Evolutionary conservation across 1,140 invertebrate species (phyloP), one percentile per base, ranked within the genome.

Genomic region (Pristionchus pacificus): DNA sequence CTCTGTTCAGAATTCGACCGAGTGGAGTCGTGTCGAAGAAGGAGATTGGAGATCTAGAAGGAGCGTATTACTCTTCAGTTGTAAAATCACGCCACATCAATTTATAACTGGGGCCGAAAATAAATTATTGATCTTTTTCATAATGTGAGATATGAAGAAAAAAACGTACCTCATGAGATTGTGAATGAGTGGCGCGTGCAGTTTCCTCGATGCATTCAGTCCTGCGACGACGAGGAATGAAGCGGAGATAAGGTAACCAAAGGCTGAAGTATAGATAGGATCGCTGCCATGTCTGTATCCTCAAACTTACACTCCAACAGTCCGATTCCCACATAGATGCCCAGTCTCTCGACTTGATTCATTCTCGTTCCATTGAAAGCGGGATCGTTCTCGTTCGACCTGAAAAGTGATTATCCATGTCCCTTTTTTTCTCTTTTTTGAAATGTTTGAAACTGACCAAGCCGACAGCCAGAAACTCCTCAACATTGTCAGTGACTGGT

Each of bases 151-250:
- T n/a, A n/a, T n/a, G n/a, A n/a, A n/a, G n/a, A n/a, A n/a, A n/a
- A n/a, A n/a, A n/a, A n/a, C n/a, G n/a, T 10, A 49, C 81, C 88
- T 89, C 81, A 95, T 85, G 80, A 95, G 87, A 80, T 89, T 89
- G 68, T 84, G 80, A 81, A 96, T 87, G 85, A 95, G 88, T 71
- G 88, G 81, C 75, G 87, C 84, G 87, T 97, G 93, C 78, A 95
- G 86, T 59, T 88, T 85, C 91, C 89, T 75, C 1, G 77, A 79
- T 6, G 81, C 81, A 2, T 67, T 30, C 24, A 83, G 67, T 14
- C 74, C 76, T 15, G 77, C 82, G 60, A 79, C 74, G 3, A 82
- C 68, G 57, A 84, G 58, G 15, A 70, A 31, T 3, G 68, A 29
- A 65, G 81, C 68, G 2, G 76, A 76, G n/a, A 81, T 63, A 55